Percentiles rank a stretch among this genome's conserved stretches.
Conservation (phyloP, 2,888 invertebrate species). For the Steinernema hermaphroditum region DNA sequence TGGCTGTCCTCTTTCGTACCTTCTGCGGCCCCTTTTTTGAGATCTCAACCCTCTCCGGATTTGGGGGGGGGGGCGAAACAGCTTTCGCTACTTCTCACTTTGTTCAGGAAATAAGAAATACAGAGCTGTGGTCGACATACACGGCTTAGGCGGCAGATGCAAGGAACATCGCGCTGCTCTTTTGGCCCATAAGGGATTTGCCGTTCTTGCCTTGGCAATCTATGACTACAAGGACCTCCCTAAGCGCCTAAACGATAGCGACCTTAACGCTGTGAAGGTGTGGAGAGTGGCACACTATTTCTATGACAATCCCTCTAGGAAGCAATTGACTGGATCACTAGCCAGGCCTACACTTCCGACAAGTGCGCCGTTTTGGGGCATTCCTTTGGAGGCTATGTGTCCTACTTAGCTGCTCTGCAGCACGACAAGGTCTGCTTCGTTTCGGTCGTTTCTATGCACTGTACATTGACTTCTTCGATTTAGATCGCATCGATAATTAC, state of each 20-base stretch:
- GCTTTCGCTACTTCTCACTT: no score
- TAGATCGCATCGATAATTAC: neutral
- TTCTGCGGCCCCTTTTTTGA: no score
- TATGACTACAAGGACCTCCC: slow-evolving; percentile 21
- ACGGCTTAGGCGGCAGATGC: neutral
- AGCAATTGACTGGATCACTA: slow-evolving; percentile 15
- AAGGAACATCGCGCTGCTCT: slow-evolving; percentile 13
- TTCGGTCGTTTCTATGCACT: neutral
- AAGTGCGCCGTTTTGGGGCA: neutral
- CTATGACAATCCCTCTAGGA: neutral
- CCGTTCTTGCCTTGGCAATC: neutral
- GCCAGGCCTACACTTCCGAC: neutral
- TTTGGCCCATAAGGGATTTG: slow-evolving; percentile 6
- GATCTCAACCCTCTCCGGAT: no score
- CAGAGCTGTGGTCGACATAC: slow-evolving; percentile 19
- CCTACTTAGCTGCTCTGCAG: neutral
- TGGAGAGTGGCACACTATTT: neutral
- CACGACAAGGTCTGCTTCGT: neutral
- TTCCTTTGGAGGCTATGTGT: slow-evolving; percentile 3
- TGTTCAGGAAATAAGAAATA: no score
- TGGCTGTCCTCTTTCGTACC: no score
- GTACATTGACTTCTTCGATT: neutral
- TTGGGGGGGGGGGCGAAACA: no score
- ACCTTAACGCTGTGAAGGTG: neutral
- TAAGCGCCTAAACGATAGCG: neutral